phyloP scores from a whole-genome alignment of 2,888 invertebrate species.

The Plutella xylostella region DNA sequence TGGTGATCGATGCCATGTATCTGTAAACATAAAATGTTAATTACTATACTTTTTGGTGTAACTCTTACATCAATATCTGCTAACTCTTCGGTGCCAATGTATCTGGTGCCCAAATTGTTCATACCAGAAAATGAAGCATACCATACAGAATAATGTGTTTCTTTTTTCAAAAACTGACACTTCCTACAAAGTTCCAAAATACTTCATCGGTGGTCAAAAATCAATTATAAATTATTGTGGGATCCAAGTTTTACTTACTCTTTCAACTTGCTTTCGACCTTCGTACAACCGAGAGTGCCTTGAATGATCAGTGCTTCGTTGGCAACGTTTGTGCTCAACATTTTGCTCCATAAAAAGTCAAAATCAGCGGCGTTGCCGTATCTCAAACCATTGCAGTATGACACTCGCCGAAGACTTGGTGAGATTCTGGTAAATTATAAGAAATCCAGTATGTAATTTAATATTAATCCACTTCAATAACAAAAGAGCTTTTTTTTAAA shows the following conservation, averaged over 20 bases:
- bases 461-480: no score
- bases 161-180: conserved; percentile 75
- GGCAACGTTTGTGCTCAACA: conserved; percentile 65
- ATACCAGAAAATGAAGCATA: conserved; percentile 69
- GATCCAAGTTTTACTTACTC: no score
- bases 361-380: conserved; percentile 71
- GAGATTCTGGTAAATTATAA: conserved; percentile 29
- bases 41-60: no score
- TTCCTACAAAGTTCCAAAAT: conserved; percentile 69
- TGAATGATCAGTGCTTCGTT: conserved; percentile 73
- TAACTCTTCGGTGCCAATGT: conserved; percentile 33
- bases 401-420: conserved; percentile 60
- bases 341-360: conserved; percentile 72
- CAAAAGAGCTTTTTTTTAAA: no score
- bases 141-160: conserved; percentile 83
- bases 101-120: conserved; percentile 42
- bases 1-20: conserved; percentile 40
- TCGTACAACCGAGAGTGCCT: conserved; percentile 71
- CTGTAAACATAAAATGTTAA: conserved; percentile 30
- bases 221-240: no score
- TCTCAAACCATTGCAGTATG: conserved; percentile 75
- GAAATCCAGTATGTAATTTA: background rate
- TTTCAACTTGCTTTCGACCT: conserved; percentile 57
- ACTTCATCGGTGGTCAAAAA: conserved; percentile 73
- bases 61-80: conserved; percentile 40